phyloP scores from a whole-genome alignment of 2,797 vertebrate genomes.

The Hafferia zeledoni region DNA sequence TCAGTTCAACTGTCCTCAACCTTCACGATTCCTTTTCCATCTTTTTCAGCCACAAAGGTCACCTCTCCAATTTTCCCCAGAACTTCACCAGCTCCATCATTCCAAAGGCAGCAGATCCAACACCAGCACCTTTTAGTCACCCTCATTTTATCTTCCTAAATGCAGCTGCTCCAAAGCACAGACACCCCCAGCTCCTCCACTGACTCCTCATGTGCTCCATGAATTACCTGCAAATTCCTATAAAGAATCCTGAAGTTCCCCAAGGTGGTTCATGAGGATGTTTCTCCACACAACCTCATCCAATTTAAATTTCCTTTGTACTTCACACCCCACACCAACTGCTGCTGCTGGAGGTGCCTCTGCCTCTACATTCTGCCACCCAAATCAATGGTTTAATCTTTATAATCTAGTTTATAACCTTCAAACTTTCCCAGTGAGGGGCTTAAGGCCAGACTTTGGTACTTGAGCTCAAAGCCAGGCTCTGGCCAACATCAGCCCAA shows the following conservation, averaged over 20 bases:
- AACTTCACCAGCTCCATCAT: not conserved
- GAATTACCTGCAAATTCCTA: not conserved
- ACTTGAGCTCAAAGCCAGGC: not conserved
- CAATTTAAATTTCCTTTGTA: not conserved
- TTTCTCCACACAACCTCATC: not conserved
- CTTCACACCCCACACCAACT: not conserved
- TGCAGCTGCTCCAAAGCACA: not conserved
- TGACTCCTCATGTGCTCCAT: not conserved
- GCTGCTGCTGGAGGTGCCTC: not conserved
- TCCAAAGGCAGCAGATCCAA: not conserved
- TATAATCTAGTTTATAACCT: not conserved
- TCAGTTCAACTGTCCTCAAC: not conserved
- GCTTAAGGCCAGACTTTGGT: not conserved
- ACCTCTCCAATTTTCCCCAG: not conserved
- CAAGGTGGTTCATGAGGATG: accelerated
- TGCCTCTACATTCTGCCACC: not conserved
- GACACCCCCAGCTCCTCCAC: not conserved
- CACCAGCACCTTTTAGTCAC: not conserved
- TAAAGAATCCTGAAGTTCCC: not conserved
- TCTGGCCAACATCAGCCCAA: not conserved
- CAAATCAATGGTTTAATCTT: not conserved
- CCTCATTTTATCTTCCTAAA: not conserved
- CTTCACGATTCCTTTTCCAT: not conserved
- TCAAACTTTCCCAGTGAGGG: not conserved
- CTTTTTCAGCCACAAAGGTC: not conserved